A percentile compares a stretch with the other conserved stretches of the same genome.
Evolutionary conservation across 2,113 vertebrate genomes (phyloP).

Genomic region (Pungitius pungitius): DNA sequence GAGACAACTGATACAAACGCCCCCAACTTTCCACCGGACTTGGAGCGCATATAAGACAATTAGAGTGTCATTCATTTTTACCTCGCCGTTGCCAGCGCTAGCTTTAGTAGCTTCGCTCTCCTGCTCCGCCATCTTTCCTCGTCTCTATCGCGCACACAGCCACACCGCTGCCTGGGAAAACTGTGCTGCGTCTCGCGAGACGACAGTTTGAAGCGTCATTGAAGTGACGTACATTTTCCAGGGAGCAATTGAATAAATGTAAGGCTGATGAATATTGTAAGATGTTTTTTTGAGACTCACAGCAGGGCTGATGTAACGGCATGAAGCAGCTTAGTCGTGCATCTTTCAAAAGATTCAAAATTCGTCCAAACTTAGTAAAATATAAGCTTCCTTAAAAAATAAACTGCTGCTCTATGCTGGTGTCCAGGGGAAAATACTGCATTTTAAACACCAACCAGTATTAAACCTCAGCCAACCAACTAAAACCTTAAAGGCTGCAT

Average conservation of each 20-base stretch:
- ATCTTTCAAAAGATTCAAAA: not conserved
- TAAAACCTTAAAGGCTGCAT: not conserved
- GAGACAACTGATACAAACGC: not conserved
- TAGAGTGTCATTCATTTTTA: slow-evolving; percentile 71
- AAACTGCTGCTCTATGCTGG: not conserved
- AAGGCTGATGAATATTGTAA: slow-evolving; percentile 12
- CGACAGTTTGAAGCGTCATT: slow-evolving; percentile 12
- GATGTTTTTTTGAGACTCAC: not conserved
- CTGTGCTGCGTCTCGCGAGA: slow-evolving; percentile 72
- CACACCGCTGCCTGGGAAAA: slow-evolving; percentile 64
- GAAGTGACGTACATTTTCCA: slow-evolving; percentile 14
- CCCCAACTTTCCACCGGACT: rapidly evolving
- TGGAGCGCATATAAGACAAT: not conserved
- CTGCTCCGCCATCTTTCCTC: slow-evolving; percentile 85
- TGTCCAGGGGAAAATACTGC: not conserved
- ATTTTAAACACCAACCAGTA: not conserved
- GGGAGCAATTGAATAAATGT: not conserved
- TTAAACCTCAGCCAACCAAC: not conserved
- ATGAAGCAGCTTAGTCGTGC: slow-evolving; percentile 20
- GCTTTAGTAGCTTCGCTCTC: slow-evolving; percentile 75
- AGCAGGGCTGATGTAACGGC: slow-evolving; percentile 18
- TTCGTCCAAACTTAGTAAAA: not conserved
- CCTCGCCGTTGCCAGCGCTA: slow-evolving; percentile 82
- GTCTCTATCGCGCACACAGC: slow-evolving; percentile 77
- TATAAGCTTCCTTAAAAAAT: not conserved